A percentile compares a stretch with the other conserved stretches of the same genome.
These are phyloP conservation scores for Ceyx margarethae DNA, from an alignment of 2,113 vertebrate species.

Conservation along the genomic window DNA sequence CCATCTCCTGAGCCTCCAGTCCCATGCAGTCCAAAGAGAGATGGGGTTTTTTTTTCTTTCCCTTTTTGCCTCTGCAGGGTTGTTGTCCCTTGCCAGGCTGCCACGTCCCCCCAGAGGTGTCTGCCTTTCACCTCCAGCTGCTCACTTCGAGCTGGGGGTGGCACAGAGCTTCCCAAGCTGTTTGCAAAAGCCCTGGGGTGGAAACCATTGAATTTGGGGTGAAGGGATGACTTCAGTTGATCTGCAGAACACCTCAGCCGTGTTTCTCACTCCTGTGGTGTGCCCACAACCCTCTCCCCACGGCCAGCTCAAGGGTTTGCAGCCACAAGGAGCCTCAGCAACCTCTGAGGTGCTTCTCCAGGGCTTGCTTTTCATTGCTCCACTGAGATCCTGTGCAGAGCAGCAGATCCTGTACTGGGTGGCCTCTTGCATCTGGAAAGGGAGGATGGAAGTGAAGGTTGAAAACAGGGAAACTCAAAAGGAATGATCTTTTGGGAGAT, in stretches of 20 bases:
- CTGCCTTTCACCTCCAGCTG: background rate
- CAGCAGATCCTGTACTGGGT: background rate
- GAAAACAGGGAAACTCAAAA: background rate
- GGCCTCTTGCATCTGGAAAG: background rate
- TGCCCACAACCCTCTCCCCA: background rate
- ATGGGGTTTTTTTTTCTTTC: background rate
- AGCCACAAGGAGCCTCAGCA: background rate
- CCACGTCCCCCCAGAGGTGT: background rate
- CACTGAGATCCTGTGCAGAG: background rate
- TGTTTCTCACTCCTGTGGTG: background rate
- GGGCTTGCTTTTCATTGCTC: background rate
- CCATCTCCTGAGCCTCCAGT: background rate
- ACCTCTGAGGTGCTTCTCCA: background rate
- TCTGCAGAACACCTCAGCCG: background rate
- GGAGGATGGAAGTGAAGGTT: background rate
- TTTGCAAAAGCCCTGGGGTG: background rate
- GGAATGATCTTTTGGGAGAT: background rate
- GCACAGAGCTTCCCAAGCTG: background rate
- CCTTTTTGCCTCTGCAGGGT: background rate
- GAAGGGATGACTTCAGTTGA: background rate
- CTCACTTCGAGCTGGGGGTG: background rate
- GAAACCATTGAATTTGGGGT: background rate
- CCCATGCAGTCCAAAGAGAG: rapidly evolving
- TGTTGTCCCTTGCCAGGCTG: background rate
- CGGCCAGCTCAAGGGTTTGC: background rate